A percentile compares a stretch with the other conserved stretches of the same genome.
phyloP scores from a whole-genome alignment of 2,113 vertebrate genomes.

The Mesitornis unicolor region DNA sequence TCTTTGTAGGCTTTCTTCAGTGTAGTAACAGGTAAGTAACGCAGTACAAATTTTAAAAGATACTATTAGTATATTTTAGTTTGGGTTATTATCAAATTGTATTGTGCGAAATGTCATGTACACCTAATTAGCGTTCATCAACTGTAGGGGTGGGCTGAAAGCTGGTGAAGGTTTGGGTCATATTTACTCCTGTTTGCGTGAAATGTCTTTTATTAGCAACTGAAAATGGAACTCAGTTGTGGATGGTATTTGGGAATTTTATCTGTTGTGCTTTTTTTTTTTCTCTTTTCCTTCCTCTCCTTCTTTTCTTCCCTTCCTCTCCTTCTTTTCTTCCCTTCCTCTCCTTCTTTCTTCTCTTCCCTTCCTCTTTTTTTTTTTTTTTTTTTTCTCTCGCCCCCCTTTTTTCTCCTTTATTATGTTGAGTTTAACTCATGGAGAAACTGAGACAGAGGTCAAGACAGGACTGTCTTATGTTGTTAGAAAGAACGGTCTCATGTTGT shows the following conservation, averaged over 20 bases:
- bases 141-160: background rate
- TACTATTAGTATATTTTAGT: background rate
- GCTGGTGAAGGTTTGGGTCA: background rate
- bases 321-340: too few relatives aligned
- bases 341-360: accelerated
- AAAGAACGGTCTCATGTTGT: accelerated
- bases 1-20: background rate
- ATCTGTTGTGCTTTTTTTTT: background rate
- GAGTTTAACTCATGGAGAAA: background rate
- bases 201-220: background rate
- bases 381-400: accelerated
- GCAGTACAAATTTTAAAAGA: background rate
- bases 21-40: background rate
- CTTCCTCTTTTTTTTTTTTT: background rate
- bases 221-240: background rate
- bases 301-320: too few relatives aligned
- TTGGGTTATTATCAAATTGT: background rate
- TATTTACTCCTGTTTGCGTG: background rate
- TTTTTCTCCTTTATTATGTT: background rate
- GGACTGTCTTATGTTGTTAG: accelerated
- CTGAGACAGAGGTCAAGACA: background rate
- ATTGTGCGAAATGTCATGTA: background rate
- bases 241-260: background rate
- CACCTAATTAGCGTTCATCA: background rate
- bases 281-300: accelerated